These are phyloP conservation scores for Nephila pilipes DNA, from an alignment of 1,140 invertebrate genomes.

Conservation along the genomic window DNA sequence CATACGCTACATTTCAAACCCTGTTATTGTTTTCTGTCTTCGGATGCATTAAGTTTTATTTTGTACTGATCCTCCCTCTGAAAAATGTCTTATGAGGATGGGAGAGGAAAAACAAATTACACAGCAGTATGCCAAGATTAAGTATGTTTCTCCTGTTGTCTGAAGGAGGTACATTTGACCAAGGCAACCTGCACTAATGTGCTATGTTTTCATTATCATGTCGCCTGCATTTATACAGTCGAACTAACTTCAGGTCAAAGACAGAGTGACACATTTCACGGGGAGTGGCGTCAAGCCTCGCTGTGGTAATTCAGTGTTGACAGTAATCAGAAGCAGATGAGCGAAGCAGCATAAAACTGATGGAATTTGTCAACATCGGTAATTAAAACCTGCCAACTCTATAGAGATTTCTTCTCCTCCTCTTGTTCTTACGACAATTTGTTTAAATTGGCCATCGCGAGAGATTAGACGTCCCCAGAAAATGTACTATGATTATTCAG, in stretches of 20 bases:
- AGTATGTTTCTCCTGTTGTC: constrained; percentile 30
- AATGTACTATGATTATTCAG: not conserved
- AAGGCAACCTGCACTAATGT: not conserved
- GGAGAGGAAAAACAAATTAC: not conserved
- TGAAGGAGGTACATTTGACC: constrained; percentile 26
- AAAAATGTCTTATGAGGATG: not conserved
- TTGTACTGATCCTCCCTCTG: no score
- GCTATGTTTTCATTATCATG: constrained; percentile 23
- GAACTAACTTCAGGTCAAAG: not conserved
- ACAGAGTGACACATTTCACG: not conserved
- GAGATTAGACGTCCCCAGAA: not conserved
- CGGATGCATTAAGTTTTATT: no score
- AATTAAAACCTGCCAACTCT: constrained; percentile 58
- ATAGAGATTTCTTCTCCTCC: not conserved
- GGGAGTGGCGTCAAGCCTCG: not conserved
- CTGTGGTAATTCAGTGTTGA: constrained; percentile 19
- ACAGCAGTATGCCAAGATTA: not conserved
- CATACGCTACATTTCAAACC: no score
- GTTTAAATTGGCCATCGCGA: not conserved
- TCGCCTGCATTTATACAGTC: constrained; percentile 7
- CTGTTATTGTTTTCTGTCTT: no score
- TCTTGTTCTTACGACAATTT: not conserved
- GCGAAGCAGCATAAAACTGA: constrained; percentile 21
- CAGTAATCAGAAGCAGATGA: constrained; percentile 60
- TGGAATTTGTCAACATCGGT: constrained; percentile 55